Percentiles rank a stretch among this genome's conserved stretches.
phyloP scores from a whole-genome alignment of 1,140 invertebrate species.

The Eciton burchellii region DNA sequence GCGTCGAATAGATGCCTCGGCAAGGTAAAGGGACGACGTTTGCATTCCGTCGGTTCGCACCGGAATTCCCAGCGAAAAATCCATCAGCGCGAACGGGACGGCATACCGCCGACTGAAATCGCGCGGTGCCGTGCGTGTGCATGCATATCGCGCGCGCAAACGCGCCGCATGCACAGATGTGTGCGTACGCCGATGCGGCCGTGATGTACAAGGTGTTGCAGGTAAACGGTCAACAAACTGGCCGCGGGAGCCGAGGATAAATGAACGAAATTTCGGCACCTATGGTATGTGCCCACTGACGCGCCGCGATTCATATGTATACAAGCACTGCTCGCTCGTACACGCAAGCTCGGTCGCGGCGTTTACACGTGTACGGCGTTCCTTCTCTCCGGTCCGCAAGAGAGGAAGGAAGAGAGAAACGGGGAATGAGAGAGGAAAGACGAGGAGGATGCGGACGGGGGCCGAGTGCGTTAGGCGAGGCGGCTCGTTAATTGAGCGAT shows the following conservation, averaged over 20 bases:
- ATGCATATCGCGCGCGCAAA: not conserved
- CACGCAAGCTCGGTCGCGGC: conserved; percentile 43
- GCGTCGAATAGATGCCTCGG: conserved; percentile 68
- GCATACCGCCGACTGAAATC: conserved; percentile 35
- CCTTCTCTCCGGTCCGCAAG: not conserved
- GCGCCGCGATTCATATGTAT: conserved; percentile 65
- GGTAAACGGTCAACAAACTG: conserved; percentile 70
- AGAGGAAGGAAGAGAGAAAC: conserved; percentile 11
- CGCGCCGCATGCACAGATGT: not conserved
- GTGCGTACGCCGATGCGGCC: conserved; percentile 1
- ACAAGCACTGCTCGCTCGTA: conserved; percentile 55
- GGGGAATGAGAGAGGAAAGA: not conserved
- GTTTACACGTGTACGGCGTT: conserved; percentile 64
- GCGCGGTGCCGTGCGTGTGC: not conserved
- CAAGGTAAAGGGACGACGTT: conserved; percentile 51
- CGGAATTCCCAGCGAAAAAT: conserved; percentile 39
- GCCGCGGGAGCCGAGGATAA: conserved; percentile 60
- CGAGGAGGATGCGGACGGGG: not conserved
- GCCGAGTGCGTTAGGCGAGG: conserved; percentile 43
- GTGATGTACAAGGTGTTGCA: conserved; percentile 67
- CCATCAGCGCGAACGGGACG: conserved; percentile 44
- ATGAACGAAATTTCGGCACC: conserved; percentile 74
- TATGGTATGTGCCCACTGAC: conserved; percentile 62
- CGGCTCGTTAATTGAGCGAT: conserved; percentile 69
- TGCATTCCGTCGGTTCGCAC: conserved; percentile 59